Conservation (phyloP, 2,888 invertebrate species). For the Acrobasis consociella region DNA sequence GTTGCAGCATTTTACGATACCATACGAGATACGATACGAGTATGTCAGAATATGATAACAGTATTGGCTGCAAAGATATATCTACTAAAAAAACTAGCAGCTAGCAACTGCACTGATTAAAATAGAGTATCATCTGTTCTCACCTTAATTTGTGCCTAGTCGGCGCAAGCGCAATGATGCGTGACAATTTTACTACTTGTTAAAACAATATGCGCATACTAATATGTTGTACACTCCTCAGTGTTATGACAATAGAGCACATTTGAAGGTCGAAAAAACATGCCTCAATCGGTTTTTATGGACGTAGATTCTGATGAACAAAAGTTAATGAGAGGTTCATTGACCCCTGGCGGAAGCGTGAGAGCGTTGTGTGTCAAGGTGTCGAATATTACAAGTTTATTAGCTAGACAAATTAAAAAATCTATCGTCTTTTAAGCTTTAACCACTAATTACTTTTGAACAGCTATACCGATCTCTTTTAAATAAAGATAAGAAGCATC, state of each 20-base stretch:
- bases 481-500: too few relatives aligned
- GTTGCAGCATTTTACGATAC: too few relatives aligned
- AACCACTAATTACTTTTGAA: too few relatives aligned
- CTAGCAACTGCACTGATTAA: too few relatives aligned
- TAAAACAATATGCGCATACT: conserved; percentile 28
- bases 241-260: neutral
- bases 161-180: conserved; percentile 35
- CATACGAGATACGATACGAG: too few relatives aligned
- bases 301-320: neutral
- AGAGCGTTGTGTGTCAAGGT: neutral
- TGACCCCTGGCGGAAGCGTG: conserved; percentile 11
- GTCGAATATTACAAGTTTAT: too few relatives aligned
- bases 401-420: too few relatives aligned
- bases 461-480: too few relatives aligned
- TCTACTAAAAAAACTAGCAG: too few relatives aligned
- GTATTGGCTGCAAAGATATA: too few relatives aligned
- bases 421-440: too few relatives aligned
- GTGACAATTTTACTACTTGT: conserved; percentile 37
- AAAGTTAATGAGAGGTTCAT: conserved; percentile 10
- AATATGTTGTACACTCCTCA: conserved; percentile 30
- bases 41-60: too few relatives aligned
- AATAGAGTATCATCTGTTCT: neutral
- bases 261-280: conserved; percentile 8
- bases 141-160: neutral
- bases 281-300: neutral